phyloP scores from a whole-genome alignment of 2,888 invertebrate species.

The Melipona beecheii region DNA sequence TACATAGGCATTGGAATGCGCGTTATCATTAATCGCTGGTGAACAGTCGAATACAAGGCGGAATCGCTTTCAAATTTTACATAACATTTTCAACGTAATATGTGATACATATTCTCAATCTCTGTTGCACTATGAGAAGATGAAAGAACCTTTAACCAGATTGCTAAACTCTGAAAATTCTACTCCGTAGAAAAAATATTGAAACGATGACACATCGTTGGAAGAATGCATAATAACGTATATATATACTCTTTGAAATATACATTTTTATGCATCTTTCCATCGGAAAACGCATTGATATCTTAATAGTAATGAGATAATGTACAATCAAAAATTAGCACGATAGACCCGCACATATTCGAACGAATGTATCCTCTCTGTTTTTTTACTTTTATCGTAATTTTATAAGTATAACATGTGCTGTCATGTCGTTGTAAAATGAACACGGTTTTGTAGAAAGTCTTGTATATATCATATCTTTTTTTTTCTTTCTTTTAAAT shows the following conservation, averaged over 20 bases:
- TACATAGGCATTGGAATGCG: conserved; percentile 79
- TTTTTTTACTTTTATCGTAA: conserved; percentile 17
- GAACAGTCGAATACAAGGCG: conserved; percentile 71
- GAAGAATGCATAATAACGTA: conserved; percentile 32
- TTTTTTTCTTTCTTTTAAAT: conserved; percentile 23
- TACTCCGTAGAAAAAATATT: conserved; percentile 74
- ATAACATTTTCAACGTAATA: conserved; percentile 60
- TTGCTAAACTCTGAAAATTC: conserved; percentile 58
- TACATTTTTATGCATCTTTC: conserved; percentile 26
- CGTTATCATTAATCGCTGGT: conserved; percentile 71
- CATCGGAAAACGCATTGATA: conserved; percentile 64
- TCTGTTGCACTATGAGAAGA: conserved; percentile 46
- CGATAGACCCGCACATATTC: conserved; percentile 67
- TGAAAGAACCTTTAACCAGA: conserved; percentile 50
- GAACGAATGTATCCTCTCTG: background rate
- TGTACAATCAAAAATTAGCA: conserved; percentile 73
- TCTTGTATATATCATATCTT: conserved; percentile 43
- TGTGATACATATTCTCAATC: conserved; percentile 36
- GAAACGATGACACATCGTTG: conserved; percentile 48
- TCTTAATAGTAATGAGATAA: conserved; percentile 73
- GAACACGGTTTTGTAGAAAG: conserved; percentile 63
- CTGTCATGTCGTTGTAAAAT: conserved; percentile 61
- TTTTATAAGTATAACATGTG: conserved; percentile 54
- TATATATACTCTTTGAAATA: background rate
- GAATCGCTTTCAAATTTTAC: conserved; percentile 64